phyloP scores from a whole-genome alignment of 2,888 invertebrate genomes.

The Gibbula magus region DNA sequence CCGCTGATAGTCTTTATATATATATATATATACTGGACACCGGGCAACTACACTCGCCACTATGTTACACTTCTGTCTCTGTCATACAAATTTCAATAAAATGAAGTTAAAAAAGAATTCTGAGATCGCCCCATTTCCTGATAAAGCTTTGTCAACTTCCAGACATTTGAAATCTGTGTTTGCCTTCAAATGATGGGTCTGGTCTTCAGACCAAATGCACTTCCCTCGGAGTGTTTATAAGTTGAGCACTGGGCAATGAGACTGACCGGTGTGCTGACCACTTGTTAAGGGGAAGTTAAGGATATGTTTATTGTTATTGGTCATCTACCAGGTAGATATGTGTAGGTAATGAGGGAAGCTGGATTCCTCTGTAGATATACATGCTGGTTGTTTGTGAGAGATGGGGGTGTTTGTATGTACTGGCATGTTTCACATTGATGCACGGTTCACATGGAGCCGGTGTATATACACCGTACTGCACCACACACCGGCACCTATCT shows the following conservation, averaged over 20 bases:
- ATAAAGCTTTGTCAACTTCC: no score
- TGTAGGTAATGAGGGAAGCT: not conserved
- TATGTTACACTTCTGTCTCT: no score
- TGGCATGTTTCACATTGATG: not conserved
- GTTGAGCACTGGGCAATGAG: not conserved
- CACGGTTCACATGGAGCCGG: not conserved
- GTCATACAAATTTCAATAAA: no score
- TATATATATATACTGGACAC: no score
- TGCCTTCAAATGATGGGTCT: no score
- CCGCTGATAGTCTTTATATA: no score
- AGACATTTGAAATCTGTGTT: no score
- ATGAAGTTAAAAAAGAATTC: no score
- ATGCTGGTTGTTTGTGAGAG: not conserved
- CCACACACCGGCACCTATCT: no score
- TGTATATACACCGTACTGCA: no score
- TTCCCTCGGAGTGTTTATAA: not conserved
- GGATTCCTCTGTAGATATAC: not conserved
- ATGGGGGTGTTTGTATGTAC: not conserved
- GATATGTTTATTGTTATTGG: conserved; percentile 1
- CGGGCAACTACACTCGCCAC: no score
- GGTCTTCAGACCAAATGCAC: not conserved
- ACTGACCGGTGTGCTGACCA: not conserved
- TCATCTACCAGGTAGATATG: not conserved
- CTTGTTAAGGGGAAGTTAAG: not conserved
- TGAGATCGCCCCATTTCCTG: no score